Evolutionary conservation across 2,113 vertebrate genomes (phyloP).

Genomic region (Alectura lathami): DNA sequence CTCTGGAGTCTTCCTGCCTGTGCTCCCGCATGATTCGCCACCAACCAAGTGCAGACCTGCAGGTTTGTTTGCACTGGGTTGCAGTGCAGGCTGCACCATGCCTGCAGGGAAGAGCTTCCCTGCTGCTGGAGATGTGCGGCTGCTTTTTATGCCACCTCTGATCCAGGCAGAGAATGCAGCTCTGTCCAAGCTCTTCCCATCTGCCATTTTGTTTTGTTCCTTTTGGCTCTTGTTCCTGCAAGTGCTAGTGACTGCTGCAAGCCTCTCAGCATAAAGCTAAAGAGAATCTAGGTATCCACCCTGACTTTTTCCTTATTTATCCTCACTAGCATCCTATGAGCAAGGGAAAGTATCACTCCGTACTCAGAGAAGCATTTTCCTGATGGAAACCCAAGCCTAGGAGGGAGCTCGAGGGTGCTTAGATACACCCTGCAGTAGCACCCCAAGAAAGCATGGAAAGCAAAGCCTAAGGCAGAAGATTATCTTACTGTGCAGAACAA

Average conservation of each 20-base stretch:
- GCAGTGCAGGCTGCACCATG: neutral
- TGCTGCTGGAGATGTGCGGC: neutral
- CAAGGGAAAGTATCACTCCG: neutral
- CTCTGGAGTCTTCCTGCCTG: neutral
- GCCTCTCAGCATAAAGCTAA: neutral
- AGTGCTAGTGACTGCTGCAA: too few relatives aligned
- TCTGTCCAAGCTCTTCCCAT: neutral
- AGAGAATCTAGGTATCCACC: neutral
- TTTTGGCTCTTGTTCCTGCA: neutral
- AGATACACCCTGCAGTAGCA: neutral
- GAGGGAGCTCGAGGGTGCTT: neutral
- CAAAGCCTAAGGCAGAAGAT: neutral
- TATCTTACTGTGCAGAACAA: neutral
- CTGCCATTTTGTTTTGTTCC: neutral
- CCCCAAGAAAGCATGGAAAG: accelerated
- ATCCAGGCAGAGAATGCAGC: neutral
- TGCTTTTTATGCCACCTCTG: neutral
- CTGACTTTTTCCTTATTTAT: neutral
- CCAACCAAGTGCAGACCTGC: neutral
- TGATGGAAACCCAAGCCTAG: neutral
- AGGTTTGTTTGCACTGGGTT: neutral
- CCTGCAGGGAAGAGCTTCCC: neutral
- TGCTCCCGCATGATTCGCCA: neutral
- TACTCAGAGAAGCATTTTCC: neutral
- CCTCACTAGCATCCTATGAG: neutral